Evolutionary conservation across 1,140 invertebrate genomes (phyloP).

Genomic region (Philopotamus ludificatus): DNA sequence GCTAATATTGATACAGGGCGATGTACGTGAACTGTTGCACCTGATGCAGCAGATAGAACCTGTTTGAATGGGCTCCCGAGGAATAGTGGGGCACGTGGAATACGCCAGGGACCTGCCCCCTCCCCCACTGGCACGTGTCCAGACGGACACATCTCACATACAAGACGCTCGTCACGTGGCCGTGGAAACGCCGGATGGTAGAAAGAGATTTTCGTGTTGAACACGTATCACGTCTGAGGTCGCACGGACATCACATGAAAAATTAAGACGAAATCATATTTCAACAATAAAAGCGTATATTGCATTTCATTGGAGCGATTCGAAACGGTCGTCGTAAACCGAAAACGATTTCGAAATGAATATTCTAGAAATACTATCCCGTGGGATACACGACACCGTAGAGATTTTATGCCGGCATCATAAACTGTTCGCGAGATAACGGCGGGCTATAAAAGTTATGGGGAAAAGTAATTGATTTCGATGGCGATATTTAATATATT

Average conservation of each 20-base stretch:
- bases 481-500: conserved; percentile 16
- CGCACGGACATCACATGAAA: background rate
- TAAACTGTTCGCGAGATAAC: background rate
- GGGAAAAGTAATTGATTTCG: conserved; percentile 23
- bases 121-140: background rate
- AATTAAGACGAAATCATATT: background rate
- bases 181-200: too few relatives aligned
- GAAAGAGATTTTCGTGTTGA: too few relatives aligned
- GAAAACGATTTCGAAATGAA: background rate
- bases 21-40: conserved; percentile 10
- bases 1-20: conserved; percentile 16
- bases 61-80: conserved; percentile 1
- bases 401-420: background rate
- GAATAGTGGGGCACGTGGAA: background rate
- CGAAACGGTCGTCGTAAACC: background rate
- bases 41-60: conserved; percentile 12
- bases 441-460: conserved; percentile 1
- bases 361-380: background rate
- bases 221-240: too few relatives aligned
- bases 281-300: background rate
- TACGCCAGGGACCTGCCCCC: background rate
- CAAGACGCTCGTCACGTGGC: background rate
- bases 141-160: background rate
- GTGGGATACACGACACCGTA: background rate
- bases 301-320: background rate